phyloP scores from a whole-genome alignment of 2,797 vertebrate species.

The Syngnathus acus region DNA sequence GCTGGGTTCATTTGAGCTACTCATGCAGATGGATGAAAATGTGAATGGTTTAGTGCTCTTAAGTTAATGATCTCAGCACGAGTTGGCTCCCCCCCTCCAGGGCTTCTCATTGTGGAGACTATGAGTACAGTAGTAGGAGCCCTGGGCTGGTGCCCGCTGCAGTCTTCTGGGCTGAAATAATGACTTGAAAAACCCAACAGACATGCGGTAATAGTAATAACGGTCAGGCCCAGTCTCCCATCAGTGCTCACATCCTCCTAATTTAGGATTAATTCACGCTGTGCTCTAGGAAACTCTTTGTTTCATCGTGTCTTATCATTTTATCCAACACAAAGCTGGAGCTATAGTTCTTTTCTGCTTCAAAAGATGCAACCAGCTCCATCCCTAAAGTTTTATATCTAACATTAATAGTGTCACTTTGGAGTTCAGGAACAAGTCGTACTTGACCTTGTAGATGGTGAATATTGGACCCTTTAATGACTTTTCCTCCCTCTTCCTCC shows the following conservation, averaged over 20 bases:
- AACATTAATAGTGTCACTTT: conserved; percentile 6
- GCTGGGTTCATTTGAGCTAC: conserved; percentile 40
- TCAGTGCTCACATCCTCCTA: conserved; percentile 51
- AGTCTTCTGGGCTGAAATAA: conserved; percentile 59
- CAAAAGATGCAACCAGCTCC: not conserved
- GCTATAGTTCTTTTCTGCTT: conserved; percentile 4
- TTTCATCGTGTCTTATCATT: conserved; percentile 25
- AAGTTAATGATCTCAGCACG: conserved; percentile 56
- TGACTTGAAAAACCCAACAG: conserved; percentile 53
- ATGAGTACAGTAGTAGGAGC: conserved; percentile 35
- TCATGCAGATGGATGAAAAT: conserved; percentile 45
- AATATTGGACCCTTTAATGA: not conserved
- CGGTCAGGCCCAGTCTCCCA: conserved; percentile 55
- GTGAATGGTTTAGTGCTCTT: conserved; percentile 47
- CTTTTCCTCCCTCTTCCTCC: conserved; percentile 15
- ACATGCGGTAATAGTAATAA: conserved; percentile 56
- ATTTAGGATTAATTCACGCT: conserved; percentile 59
- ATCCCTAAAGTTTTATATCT: conserved; percentile 11
- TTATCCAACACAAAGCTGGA: conserved; percentile 22
- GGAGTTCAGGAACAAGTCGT: not conserved
- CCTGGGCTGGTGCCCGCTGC: conserved; percentile 51
- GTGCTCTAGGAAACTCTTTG: conserved; percentile 27
- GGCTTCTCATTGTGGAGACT: conserved; percentile 48
- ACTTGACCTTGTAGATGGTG: not conserved
- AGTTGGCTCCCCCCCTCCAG: conserved; percentile 49